Percentiles rank a stretch among this genome's conserved stretches.
phyloP scores from a whole-genome alignment of 2,888 invertebrate species.

The Oasisia sp. region DNA sequence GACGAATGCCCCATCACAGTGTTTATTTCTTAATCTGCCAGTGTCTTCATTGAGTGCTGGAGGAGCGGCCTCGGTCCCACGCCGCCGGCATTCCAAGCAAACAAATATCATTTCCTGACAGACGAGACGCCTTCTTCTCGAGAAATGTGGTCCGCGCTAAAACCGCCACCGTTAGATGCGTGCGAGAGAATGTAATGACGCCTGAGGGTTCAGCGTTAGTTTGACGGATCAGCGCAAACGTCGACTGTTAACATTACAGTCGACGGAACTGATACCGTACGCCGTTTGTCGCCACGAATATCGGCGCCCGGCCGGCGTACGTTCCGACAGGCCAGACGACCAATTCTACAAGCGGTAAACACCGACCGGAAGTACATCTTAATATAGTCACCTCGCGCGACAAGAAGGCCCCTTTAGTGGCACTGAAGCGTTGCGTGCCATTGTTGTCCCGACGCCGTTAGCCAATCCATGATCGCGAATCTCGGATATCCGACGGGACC shows the following conservation, averaged over 20 bases:
- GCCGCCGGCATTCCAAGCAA: neutral
- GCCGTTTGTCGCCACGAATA: neutral
- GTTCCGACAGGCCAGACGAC: neutral
- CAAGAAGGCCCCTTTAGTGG: neutral
- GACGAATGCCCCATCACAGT: neutral
- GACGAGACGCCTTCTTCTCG: neutral
- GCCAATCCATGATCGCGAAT: neutral
- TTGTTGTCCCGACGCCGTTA: neutral
- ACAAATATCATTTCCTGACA: neutral
- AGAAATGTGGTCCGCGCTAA: neutral
- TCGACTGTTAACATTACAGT: neutral
- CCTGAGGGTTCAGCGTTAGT: neutral
- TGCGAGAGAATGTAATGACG: neutral
- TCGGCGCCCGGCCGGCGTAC: neutral
- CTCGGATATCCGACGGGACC: neutral
- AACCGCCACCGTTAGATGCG: neutral
- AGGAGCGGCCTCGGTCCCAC: neutral
- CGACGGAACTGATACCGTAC: neutral
- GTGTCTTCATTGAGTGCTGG: neutral
- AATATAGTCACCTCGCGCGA: neutral
- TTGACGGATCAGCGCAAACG: neutral
- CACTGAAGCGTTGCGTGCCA: neutral
- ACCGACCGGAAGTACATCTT: neutral
- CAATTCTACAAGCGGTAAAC: neutral
- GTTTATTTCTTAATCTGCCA: slow-evolving; percentile 11